Conservation (phyloP, 2,797 vertebrate species). For the Hypotaenidia philippensis region DNA sequence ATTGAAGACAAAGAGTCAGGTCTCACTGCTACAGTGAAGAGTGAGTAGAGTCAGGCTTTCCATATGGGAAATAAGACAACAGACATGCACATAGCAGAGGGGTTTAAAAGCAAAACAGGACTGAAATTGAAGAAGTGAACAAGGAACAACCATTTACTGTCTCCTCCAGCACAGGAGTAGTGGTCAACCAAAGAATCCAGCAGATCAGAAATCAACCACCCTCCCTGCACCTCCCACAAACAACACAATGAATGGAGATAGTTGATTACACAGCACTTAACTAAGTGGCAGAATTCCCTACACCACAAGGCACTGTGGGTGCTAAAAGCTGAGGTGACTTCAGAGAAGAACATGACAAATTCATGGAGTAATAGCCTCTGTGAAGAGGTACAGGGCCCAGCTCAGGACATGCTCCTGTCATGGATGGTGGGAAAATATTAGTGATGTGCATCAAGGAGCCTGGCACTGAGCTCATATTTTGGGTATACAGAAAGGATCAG, state of each 20-base stretch:
- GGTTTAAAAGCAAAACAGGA: background rate
- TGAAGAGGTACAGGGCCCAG: background rate
- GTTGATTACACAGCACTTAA: background rate
- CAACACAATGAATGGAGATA: background rate
- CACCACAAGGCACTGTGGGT: background rate
- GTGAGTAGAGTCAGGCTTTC: background rate
- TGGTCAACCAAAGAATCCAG: background rate
- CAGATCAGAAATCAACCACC: background rate
- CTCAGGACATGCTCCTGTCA: background rate
- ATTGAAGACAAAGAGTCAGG: background rate
- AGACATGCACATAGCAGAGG: background rate
- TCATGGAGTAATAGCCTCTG: background rate
- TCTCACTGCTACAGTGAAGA: background rate
- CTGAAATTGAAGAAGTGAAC: background rate
- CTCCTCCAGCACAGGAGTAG: background rate
- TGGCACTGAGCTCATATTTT: background rate
- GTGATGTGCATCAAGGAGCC: accelerated
- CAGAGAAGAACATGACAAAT: background rate
- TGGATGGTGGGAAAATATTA: background rate
- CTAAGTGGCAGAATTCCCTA: background rate
- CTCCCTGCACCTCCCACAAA: background rate
- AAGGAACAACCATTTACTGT: background rate
- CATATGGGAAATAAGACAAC: background rate
- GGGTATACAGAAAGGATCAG: background rate
- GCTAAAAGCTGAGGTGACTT: background rate